Evolutionary conservation across 2,113 vertebrate genomes (phyloP).

Genomic region (Pardalotus punctatus): DNA sequence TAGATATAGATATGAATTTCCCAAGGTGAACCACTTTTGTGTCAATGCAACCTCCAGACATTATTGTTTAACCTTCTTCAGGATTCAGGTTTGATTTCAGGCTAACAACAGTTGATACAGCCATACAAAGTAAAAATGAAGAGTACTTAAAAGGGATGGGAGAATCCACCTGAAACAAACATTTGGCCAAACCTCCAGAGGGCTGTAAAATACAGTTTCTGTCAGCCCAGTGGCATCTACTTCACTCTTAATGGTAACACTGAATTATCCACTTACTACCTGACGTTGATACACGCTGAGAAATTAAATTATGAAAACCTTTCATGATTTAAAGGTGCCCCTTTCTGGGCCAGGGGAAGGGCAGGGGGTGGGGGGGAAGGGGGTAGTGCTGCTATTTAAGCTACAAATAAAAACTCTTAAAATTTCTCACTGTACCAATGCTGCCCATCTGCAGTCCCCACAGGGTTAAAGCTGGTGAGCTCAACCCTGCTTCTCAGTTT

Average conservation of each 20-base stretch:
- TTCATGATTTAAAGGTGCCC: neutral
- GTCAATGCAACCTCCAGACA: neutral
- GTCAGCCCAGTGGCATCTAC: neutral
- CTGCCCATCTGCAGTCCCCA: neutral
- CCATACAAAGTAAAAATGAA: neutral
- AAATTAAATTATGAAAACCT: neutral
- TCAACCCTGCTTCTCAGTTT: neutral
- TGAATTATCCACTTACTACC: neutral
- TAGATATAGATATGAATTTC: neutral
- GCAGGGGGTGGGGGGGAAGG: rapidly evolving
- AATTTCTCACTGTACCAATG: neutral
- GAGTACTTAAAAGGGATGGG: neutral
- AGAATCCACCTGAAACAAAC: neutral
- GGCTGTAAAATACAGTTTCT: neutral
- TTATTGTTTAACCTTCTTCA: neutral
- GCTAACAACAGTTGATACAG: neutral
- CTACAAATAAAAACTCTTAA: neutral
- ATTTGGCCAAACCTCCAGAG: neutral
- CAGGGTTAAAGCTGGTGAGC: neutral
- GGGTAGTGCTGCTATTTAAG: neutral
- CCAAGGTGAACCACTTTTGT: constrained; percentile 17
- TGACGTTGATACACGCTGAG: neutral
- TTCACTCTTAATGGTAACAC: neutral
- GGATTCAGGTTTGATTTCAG: constrained; percentile 2
- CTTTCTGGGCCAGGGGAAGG: neutral